Evolutionary conservation across 2,113 vertebrate genomes (phyloP), one percentile per base, ranked within the genome.

Genomic region (Cricetomys ansorgei): DNA sequence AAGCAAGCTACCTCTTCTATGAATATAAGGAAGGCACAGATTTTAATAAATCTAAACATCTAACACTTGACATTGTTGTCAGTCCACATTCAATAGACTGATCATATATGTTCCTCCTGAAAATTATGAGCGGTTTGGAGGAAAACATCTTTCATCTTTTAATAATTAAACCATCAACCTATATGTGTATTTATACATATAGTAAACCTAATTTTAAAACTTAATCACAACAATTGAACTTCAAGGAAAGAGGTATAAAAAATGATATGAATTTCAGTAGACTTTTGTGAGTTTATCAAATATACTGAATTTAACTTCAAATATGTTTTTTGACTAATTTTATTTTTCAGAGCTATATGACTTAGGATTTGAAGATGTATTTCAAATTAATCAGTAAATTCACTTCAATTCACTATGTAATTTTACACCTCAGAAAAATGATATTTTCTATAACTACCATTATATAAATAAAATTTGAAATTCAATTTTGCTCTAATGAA

Each of bases 161-260:
- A n/a, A n/a, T n/a, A n/a, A n/a, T n/a, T n/a, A n/a, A n/a, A n/a
- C n/a, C n/a, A n/a, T n/a, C n/a, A n/a, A n/a, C n/a, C n/a, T n/a
- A n/a, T n/a, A n/a, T 16, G 27, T 40, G 21, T 59, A 27, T 40
- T 81, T 40, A 27, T 81, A 23, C 9, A 83, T 65, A 91, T 6
- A 85, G 88, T 23, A 88, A 31, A 85, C 73, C 73, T 25, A 80
- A 29, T 85, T 95, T 94, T n/a, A n/a, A n/a, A n/a, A n/a, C n/a
- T n/a, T n/a, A n/a, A 29, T 81, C 48, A 7, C 57, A 23, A 59
- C 13, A 27, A 23, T 81, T 40, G 6, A 59, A 40, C n/a, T 40
- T 59, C 37, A 59, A 29, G 4, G 25, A 83, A 43, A 7, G 4
- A 59, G 29, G 43, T 62, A 62, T 27, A 81, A 27, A 81, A 7